Evolutionary conservation across 2,888 invertebrate species (phyloP).

Genomic region (Salpingus planirostris): DNA sequence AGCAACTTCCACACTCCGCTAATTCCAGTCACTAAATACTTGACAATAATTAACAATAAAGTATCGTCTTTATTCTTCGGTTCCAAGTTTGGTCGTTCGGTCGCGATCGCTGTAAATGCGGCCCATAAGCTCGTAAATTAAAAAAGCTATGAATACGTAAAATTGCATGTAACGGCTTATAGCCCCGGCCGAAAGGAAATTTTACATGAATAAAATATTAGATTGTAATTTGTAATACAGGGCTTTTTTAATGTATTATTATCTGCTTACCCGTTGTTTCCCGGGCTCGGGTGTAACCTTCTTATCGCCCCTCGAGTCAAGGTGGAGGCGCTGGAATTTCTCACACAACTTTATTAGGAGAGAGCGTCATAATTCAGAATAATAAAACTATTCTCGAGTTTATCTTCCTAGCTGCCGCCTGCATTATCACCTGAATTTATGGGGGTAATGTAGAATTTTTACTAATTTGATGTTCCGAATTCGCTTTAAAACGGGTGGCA

Average conservation of each 20-base stretch:
- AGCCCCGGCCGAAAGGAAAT: slow-evolving; percentile 4
- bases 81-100: too few species aligned
- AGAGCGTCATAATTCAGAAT: slow-evolving; percentile 10
- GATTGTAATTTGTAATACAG: slow-evolving; percentile 12
- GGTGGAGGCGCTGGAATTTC: too few species aligned
- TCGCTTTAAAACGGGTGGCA: slow-evolving; percentile 1
- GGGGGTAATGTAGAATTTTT: slow-evolving; percentile 9
- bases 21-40: too few species aligned
- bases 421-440: slow-evolving; percentile 13
- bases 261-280: slow-evolving; percentile 9
- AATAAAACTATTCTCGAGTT: slow-evolving; percentile 15
- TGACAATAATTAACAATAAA: too few species aligned
- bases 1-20: too few species aligned
- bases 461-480: slow-evolving; percentile 11
- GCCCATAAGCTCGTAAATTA: slow-evolving; percentile 11
- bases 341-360: not conserved
- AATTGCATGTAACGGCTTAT: slow-evolving; percentile 4
- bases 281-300: slow-evolving; percentile 4
- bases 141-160: slow-evolving; percentile 14
- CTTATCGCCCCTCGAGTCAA: slow-evolving; percentile 9
- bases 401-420: slow-evolving; percentile 5
- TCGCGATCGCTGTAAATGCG: too few species aligned
- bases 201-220: slow-evolving; percentile 15
- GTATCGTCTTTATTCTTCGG: too few species aligned
- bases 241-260: slow-evolving; percentile 14